Percentiles rank a stretch among this genome's conserved stretches.
Evolutionary conservation across 2,113 vertebrate genomes (phyloP).

Genomic region (Falco punctatus): DNA sequence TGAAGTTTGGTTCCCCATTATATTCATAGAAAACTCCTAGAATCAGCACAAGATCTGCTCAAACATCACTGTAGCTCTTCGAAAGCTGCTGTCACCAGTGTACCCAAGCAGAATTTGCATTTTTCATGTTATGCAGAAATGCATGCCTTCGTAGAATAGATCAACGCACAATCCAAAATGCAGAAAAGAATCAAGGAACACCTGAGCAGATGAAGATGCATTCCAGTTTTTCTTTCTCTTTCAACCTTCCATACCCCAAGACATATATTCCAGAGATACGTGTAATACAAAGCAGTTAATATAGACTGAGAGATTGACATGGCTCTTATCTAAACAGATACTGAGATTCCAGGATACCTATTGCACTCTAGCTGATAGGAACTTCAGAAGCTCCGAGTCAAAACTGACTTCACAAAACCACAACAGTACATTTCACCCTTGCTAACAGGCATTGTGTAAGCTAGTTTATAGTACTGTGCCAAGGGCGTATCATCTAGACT

Average conservation of each 20-base stretch:
- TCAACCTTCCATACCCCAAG: neutral
- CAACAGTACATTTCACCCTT: constrained; percentile 32
- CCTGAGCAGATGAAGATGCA: neutral
- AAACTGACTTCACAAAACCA: constrained; percentile 54
- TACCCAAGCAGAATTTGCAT: neutral
- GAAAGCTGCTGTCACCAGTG: neutral
- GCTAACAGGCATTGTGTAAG: constrained; percentile 24
- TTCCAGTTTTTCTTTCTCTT: neutral
- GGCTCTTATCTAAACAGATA: constrained; percentile 25
- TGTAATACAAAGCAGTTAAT: neutral
- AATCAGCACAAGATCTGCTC: neutral
- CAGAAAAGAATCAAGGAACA: neutral
- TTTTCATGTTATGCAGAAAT: neutral
- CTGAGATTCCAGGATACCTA: constrained; percentile 44
- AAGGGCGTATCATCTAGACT: constrained; percentile 35
- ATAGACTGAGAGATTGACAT: neutral
- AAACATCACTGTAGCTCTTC: neutral
- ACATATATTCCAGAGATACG: neutral
- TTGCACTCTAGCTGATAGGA: constrained; percentile 34
- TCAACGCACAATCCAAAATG: neutral
- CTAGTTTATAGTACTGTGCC: neutral
- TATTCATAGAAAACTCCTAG: neutral
- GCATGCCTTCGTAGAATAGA: neutral
- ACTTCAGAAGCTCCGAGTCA: constrained; percentile 44
- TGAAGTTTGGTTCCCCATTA: neutral